Evolutionary conservation across 1,140 invertebrate genomes (phyloP).

Genomic region (Diachasma alloeum): DNA sequence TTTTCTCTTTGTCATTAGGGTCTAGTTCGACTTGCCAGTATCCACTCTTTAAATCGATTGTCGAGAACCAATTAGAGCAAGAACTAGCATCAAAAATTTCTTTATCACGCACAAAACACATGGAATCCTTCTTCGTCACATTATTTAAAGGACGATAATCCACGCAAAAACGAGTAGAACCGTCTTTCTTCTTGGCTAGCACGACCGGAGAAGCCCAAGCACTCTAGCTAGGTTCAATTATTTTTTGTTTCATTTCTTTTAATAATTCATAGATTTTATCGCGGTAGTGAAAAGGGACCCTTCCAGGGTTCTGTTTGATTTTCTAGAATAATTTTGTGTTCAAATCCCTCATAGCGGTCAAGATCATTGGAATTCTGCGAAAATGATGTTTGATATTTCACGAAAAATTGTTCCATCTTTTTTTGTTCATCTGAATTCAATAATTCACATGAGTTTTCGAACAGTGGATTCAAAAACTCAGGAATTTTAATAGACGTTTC

Average conservation of each 20-base stretch:
- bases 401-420: background rate
- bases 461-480: background rate
- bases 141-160: background rate
- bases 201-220: background rate
- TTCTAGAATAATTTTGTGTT: constrained; percentile 13
- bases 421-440: no score
- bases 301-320: constrained; percentile 7
- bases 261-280: constrained; percentile 38
- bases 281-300: constrained; percentile 4
- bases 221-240: constrained; percentile 20
- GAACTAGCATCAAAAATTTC: background rate
- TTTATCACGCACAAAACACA: background rate
- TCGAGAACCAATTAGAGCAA: background rate
- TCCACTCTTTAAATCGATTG: no score
- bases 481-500: background rate
- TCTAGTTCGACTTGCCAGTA: no score
- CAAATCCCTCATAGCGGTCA: no score
- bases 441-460: no score
- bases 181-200: background rate
- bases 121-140: background rate
- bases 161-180: no score
- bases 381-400: background rate
- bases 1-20: constrained; percentile 46
- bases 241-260: constrained; percentile 22
- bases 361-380: no score